phyloP scores from a whole-genome alignment of 1,140 invertebrate species.

The Drosophila takahashii region DNA sequence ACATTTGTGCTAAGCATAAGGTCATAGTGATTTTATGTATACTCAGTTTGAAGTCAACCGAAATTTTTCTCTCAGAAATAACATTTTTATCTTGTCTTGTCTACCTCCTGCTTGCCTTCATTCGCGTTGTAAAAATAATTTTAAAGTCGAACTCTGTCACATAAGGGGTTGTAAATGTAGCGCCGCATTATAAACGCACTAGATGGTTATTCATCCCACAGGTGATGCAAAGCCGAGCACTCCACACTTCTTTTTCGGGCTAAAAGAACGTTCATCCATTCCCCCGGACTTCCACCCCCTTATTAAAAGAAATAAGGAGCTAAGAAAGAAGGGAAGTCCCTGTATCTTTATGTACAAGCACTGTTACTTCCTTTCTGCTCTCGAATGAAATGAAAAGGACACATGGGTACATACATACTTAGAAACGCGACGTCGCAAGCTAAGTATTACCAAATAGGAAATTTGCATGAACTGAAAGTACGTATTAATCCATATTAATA shows the following conservation, averaged over 20 bases:
- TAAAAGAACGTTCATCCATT: not conserved
- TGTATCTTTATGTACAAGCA: slow-evolving; percentile 33
- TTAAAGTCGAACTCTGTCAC: not conserved
- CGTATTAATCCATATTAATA: not conserved
- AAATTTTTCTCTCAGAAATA: too few relatives aligned
- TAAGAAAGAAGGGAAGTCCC: slow-evolving; percentile 23
- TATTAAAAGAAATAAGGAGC: slow-evolving; percentile 32
- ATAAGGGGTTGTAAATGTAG: not conserved
- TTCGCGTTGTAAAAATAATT: not conserved
- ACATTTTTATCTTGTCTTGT: too few relatives aligned
- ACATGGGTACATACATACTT: slow-evolving; percentile 42
- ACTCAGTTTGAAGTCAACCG: too few relatives aligned
- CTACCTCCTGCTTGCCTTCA: not conserved
- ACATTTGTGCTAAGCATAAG: too few relatives aligned
- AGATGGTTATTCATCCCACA: not conserved
- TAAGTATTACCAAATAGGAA: slow-evolving; percentile 29
- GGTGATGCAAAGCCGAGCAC: not conserved
- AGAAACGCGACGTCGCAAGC: slow-evolving; percentile 19
- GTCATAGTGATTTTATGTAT: too few relatives aligned
- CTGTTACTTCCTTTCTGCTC: slow-evolving; percentile 11
- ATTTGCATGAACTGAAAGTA: slow-evolving; percentile 7
- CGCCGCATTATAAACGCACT: not conserved
- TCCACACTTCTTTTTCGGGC: not conserved
- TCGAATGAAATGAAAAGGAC: slow-evolving; percentile 24
- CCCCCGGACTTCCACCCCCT: not conserved